A percentile compares a stretch with the other conserved stretches of the same genome.
phyloP scores from a whole-genome alignment of 2,113 vertebrate species.

The Cairina moschata region DNA sequence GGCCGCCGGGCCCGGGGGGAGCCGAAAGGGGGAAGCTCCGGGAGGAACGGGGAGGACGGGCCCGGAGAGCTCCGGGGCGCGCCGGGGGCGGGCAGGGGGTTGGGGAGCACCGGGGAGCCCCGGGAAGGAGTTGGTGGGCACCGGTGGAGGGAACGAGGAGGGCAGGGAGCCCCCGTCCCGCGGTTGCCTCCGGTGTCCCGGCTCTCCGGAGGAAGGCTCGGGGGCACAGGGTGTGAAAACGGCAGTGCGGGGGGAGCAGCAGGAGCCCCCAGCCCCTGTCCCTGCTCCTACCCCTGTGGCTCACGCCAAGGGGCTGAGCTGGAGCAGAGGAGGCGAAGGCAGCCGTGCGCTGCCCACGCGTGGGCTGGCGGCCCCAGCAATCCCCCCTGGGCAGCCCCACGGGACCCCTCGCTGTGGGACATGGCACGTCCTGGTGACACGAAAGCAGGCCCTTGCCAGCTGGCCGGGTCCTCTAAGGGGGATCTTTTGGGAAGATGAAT shows the following conservation, averaged over 20 bases:
- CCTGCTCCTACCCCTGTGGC: not conserved
- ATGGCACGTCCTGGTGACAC: rapidly evolving
- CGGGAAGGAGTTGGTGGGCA: not conserved
- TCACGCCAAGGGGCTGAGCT: rapidly evolving
- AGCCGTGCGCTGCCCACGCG: not conserved
- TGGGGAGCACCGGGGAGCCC: not conserved
- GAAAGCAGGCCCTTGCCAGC: not conserved
- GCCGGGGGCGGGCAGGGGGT: too few species aligned
- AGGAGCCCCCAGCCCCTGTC: not conserved
- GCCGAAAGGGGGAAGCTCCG: too few species aligned
- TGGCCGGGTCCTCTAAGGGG: not conserved
- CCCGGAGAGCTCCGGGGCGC: too few species aligned
- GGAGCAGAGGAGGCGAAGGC: not conserved
- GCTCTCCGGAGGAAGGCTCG: not conserved
- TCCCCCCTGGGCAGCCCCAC: too few species aligned
- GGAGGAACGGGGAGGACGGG: too few species aligned
- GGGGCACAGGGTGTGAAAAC: rapidly evolving
- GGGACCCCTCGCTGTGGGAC: not conserved
- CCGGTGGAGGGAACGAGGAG: not conserved
- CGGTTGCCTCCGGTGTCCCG: not conserved
- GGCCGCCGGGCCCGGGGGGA: slow-evolving; percentile 1
- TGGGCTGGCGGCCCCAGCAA: not conserved
- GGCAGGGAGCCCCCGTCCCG: too few species aligned
- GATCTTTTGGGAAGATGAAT: not conserved
- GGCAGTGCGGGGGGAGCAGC: not conserved